These are phyloP conservation scores for Armadillidium nasatum DNA, from an alignment of 1,140 invertebrate species.

Conservation along the genomic window DNA sequence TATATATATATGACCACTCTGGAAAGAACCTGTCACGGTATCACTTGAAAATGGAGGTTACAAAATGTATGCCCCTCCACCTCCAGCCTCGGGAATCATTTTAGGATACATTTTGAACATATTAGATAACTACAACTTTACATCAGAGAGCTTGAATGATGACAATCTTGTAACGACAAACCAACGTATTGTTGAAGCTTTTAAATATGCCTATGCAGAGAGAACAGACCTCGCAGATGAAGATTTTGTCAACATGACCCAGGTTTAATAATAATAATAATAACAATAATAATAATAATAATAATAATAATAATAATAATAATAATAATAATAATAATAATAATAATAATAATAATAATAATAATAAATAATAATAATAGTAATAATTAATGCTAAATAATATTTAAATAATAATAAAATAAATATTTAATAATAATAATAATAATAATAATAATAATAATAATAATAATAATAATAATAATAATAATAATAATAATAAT, in stretches of 20 bases:
- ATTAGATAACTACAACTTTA: conserved; percentile 67
- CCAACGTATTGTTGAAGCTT: conserved; percentile 82
- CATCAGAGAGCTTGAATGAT: conserved; percentile 42
- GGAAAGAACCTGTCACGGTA: conserved; percentile 60
- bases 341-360: too few relatives aligned
- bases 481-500: too few relatives aligned
- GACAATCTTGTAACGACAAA: conserved; percentile 59
- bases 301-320: too few relatives aligned
- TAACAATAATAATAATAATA: too few relatives aligned
- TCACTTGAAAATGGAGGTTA: conserved; percentile 56
- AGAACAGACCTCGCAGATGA: conserved; percentile 79
- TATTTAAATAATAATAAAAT: too few relatives aligned
- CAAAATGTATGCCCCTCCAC: conserved; percentile 64
- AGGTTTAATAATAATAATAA: conserved; percentile 49
- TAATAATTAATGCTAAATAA: too few relatives aligned
- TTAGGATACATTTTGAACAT: conserved; percentile 77
- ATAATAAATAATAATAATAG: too few relatives aligned
- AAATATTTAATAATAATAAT: too few relatives aligned
- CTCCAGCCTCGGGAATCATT: conserved; percentile 74
- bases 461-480: too few relatives aligned
- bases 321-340: too few relatives aligned
- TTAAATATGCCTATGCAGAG: conserved; percentile 86
- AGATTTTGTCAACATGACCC: conserved; percentile 62
- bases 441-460: too few relatives aligned
- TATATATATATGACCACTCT: conserved; percentile 61